Conservation (phyloP, 37 sponge, comb jelly and placozoan species). For the Corticium candelabrum region DNA sequence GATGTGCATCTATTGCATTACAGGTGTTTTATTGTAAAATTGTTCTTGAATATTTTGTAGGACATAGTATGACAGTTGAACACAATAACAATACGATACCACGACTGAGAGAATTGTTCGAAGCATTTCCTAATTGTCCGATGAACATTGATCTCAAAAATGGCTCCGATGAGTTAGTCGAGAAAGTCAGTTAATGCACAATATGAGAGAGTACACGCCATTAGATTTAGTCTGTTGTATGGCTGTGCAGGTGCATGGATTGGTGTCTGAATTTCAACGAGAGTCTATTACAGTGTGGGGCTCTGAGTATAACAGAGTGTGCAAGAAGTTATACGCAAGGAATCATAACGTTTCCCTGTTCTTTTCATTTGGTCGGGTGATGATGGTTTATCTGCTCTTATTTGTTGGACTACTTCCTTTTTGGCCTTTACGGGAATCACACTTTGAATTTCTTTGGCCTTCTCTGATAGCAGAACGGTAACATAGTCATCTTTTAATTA, state of each 20-base stretch:
- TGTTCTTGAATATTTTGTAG: too few relatives aligned
- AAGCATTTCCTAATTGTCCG: slow-evolving; percentile 3
- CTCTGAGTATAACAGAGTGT: background rate
- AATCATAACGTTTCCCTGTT: slow-evolving; percentile 6
- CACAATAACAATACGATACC: background rate
- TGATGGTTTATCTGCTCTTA: background rate
- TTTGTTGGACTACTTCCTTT: background rate
- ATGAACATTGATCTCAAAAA: slow-evolving; percentile 15
- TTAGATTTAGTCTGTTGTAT: too few relatives aligned
- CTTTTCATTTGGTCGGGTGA: slow-evolving; percentile 3
- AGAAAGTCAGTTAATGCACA: background rate
- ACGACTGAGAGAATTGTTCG: slow-evolving; percentile 2
- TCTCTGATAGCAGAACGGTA: background rate
- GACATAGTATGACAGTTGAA: too few relatives aligned
- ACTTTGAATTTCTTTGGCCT: background rate
- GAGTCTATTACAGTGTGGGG: background rate
- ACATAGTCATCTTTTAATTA: too few relatives aligned
- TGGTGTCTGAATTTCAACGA: background rate
- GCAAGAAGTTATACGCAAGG: background rate
- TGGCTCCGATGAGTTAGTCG: slow-evolving; percentile 3
- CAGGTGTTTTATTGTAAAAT: too few relatives aligned
- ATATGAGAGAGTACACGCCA: background rate
- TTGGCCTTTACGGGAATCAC: background rate
- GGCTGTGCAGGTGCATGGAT: background rate
- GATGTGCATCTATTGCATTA: too few relatives aligned